Evolutionary conservation across 2,888 invertebrate species (phyloP).

Genomic region (Suillia variegata): DNA sequence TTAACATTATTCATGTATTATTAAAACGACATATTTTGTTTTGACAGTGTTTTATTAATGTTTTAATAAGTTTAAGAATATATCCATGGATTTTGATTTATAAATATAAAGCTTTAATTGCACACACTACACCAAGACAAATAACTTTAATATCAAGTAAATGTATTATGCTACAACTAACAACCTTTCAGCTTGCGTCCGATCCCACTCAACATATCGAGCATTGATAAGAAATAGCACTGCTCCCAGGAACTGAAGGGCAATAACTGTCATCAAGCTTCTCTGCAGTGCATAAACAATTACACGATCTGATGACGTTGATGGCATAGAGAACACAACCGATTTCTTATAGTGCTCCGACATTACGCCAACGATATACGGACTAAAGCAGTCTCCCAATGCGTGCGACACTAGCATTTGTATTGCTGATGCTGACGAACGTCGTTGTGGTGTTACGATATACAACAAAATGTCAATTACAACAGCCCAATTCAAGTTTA

Average conservation of each 20-base stretch:
- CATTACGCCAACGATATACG: not conserved
- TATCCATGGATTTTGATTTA: no score
- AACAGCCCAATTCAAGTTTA: not conserved
- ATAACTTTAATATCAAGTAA: no score
- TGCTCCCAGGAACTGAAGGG: not conserved
- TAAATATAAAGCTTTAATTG: no score
- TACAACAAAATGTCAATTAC: not conserved
- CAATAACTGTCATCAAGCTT: not conserved
- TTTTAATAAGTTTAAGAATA: no score
- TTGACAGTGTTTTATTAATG: no score
- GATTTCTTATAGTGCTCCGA: not conserved
- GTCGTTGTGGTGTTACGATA: not conserved
- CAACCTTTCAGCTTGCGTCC: no score
- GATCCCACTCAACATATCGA: not conserved
- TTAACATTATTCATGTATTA: no score
- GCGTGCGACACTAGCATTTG: not conserved
- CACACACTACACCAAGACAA: no score
- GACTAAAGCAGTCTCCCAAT: not conserved
- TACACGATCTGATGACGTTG: no score
- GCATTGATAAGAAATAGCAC: not conserved
- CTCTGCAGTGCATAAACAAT: not conserved
- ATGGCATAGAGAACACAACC: no score
- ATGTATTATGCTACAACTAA: no score
- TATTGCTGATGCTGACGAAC: not conserved
- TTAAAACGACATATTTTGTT: no score